Conservation (phyloP, 2,797 vertebrate genomes). For the Sebastes diaconus region DNA sequence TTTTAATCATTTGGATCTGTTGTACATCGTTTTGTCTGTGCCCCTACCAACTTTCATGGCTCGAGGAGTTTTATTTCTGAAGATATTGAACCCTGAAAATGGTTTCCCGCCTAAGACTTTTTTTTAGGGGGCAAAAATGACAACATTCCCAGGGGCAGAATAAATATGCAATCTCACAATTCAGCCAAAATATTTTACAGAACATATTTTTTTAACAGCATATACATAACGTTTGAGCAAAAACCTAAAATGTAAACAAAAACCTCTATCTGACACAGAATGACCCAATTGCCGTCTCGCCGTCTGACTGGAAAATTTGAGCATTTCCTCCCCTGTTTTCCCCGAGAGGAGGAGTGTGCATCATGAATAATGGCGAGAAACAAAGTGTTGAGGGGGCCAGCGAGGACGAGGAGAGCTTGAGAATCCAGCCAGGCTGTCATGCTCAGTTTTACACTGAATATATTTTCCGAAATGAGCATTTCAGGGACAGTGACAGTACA, state of each 20-base stretch:
- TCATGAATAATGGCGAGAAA: constrained; percentile 66
- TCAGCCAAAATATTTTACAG: background rate
- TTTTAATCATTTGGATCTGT: background rate
- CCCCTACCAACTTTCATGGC: background rate
- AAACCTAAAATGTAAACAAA: background rate
- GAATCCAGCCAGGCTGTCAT: constrained; percentile 32
- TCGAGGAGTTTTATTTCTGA: background rate
- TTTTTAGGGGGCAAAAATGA: background rate
- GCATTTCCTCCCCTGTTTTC: constrained; percentile 41
- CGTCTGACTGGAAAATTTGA: constrained; percentile 26
- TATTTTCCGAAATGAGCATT: constrained; percentile 5
- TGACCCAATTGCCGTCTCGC: background rate
- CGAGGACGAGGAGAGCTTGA: constrained; percentile 13
- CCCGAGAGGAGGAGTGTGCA: constrained; percentile 22
- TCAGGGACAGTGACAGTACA: background rate
- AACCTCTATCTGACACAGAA: background rate
- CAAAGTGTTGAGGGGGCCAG: constrained; percentile 36
- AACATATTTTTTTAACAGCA: background rate
- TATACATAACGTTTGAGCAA: background rate
- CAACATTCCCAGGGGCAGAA: too few species aligned
- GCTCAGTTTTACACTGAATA: constrained; percentile 36
- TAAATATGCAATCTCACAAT: background rate
- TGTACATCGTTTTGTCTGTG: background rate
- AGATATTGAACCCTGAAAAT: background rate
- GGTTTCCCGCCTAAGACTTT: background rate